Percentiles rank a stretch among this genome's conserved stretches.
phyloP scores from a whole-genome alignment of 1,140 invertebrate species.

The Scaptomyza hsui region DNA sequence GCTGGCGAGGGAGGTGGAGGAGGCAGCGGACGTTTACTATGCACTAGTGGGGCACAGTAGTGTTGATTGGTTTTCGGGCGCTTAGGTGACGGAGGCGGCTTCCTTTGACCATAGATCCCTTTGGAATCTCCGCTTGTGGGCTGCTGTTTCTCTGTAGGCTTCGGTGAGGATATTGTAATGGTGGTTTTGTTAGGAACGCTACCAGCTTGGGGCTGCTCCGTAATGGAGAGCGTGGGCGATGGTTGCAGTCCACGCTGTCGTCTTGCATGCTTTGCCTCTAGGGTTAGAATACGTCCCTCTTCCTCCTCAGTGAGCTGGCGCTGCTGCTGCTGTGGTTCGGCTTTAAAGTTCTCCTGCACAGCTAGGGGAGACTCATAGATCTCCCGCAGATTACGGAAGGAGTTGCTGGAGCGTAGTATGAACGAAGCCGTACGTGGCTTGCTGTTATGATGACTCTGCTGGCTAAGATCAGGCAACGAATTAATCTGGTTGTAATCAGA shows the following conservation, averaged over 20 bases:
- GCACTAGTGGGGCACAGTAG: conserved; percentile 58
- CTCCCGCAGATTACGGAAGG: conserved; percentile 86
- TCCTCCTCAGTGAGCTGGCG: conserved; percentile 62
- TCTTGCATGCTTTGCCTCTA: conserved; percentile 88
- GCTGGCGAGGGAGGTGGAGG: conserved; percentile 60
- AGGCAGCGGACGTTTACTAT: conserved; percentile 60
- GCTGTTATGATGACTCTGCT: conserved; percentile 5
- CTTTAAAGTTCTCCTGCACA: conserved; percentile 68
- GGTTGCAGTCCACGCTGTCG: conserved; percentile 87
- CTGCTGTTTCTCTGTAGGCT: conserved; percentile 40
- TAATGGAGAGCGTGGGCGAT: conserved; percentile 85
- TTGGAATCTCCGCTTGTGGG: background rate
- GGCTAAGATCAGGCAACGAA: conserved; percentile 76
- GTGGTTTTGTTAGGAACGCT: conserved; percentile 60
- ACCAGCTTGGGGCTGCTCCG: conserved; percentile 50
- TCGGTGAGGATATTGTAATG: conserved; percentile 70
- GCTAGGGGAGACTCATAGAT: conserved; percentile 88
- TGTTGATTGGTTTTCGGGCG: conserved; percentile 57
- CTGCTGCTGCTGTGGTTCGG: conserved; percentile 41
- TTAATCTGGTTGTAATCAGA: conserved; percentile 85
- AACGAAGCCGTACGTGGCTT: conserved; percentile 65
- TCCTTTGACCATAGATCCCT: background rate
- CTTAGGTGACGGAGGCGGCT: background rate
- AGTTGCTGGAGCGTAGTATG: conserved; percentile 67
- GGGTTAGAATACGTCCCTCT: conserved; percentile 86